These are phyloP conservation scores for Etheostoma cragini DNA, from an alignment of 2,113 vertebrate genomes.

Conservation along the genomic window DNA sequence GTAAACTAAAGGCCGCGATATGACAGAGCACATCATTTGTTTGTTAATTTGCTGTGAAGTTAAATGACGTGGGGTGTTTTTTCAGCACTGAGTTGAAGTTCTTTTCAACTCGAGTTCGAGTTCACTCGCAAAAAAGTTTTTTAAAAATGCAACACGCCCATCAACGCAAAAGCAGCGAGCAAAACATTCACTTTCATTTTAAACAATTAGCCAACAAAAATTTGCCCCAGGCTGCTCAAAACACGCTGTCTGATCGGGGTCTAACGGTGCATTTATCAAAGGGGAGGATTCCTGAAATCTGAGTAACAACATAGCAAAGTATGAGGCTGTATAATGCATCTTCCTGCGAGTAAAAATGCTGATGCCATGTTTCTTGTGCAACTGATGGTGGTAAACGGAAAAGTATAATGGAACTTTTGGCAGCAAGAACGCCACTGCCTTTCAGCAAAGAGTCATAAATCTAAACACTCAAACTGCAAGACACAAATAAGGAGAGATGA, in stretches of 20 bases:
- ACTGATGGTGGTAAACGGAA: not conserved
- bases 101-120: too few species aligned
- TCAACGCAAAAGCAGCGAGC: too few species aligned
- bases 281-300: conserved; percentile 1
- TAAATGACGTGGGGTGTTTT: too few species aligned
- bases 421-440: not conserved
- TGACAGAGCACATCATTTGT: too few species aligned
- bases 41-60: too few species aligned
- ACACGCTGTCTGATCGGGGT: too few species aligned
- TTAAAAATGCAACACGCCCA: too few species aligned
- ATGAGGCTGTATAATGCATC: not conserved
- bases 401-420: not conserved
- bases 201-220: too few species aligned
- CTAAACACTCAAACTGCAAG: conserved; percentile 17
- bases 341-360: conserved; percentile 4
- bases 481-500: conserved; percentile 9
- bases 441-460: conserved; percentile 20
- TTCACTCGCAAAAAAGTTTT: too few species aligned
- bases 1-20: conserved; percentile 28
- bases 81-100: too few species aligned
- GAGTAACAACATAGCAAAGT: not conserved
- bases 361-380: conserved; percentile 4
- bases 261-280: conserved; percentile 13
- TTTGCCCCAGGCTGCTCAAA: too few species aligned
- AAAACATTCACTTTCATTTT: too few species aligned